Base-by-base conservation (phyloP, 2,888 invertebrate genomes). In the Brachylomia viminalis region DNA sequence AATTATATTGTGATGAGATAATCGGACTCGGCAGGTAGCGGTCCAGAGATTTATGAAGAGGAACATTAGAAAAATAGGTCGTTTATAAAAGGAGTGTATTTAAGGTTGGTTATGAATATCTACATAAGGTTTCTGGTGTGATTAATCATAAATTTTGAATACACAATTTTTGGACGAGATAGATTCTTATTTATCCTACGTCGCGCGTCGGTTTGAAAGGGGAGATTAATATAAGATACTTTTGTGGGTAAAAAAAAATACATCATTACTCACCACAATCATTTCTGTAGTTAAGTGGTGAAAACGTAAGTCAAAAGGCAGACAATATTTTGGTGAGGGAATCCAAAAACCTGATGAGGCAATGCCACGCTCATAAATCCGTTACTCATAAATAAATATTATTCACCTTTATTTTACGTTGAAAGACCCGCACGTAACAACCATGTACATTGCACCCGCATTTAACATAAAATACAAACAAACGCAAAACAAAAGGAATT, bases 41-140 rank as follows among this genome's bases (percentile, higher is more conserved):
- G 62, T 49, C 79, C 10, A 33, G 13, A 65, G 70, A 74, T 82
- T 82, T 73, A 74, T 70, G 54, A 58, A 61, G 56, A 58, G 17
- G 11, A 61, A 66, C 62, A 67, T 82, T 78, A 74, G 23, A 71
- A 82, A 82, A 74, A 82, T 82, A 67, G 58, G 47, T 74, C 61
- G 47, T 42, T 47, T 70, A 58, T 70, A 65, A 67, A 73, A 65
- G 20, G 15, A 67, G 8, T 45, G 20, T 69, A 20, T 23, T 33
- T 71, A 33, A 64, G 10, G 47, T 47, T 42, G 38, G 13, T 8
- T 61, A 42, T 56, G 58, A 49, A 66, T 75, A 42, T 42, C 20
- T 61, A 59, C 42, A 17, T 72, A 49, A 2, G 13, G n/a, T 49
- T 47, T 72, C 20, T 61, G 8, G 20, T 49, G 17, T 59, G 20